These are phyloP conservation scores for Nasonia oneida DNA, from an alignment of 2,888 invertebrate species.

Conservation along the genomic window DNA sequence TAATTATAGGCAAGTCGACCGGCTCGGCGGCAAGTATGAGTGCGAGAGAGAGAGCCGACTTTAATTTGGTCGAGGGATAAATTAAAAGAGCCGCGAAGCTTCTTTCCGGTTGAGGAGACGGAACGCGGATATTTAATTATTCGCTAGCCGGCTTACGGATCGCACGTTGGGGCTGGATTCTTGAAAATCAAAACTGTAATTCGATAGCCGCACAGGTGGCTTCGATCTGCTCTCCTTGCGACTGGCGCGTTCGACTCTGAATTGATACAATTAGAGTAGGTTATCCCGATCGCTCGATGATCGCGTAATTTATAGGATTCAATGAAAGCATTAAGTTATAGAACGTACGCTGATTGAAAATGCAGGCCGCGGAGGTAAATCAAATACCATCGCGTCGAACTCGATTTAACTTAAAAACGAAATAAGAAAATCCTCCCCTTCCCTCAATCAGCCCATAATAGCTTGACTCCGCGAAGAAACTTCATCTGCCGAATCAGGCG, in stretches of 20 bases:
- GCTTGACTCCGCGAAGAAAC: constrained; percentile 8
- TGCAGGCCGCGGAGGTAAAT: neutral
- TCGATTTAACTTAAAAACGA: neutral
- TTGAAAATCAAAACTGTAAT: constrained; percentile 66
- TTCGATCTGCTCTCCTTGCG: constrained; percentile 9
- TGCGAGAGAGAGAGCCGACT: constrained; percentile 69
- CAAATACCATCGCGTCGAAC: neutral
- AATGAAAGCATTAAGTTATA: neutral
- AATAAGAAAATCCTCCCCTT: neutral
- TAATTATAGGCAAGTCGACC: constrained; percentile 46
- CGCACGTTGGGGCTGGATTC: constrained; percentile 54
- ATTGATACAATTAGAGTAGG: neutral
- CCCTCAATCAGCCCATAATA: neutral
- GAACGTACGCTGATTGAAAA: neutral
- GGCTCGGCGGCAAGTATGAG: constrained; percentile 56
- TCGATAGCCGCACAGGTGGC: constrained; percentile 61
- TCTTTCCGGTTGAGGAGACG: neutral
- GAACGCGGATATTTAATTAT: constrained; percentile 66
- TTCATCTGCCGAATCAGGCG: constrained; percentile 33
- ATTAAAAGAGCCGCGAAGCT: constrained; percentile 72
- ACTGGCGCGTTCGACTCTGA: neutral
- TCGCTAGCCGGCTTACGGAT: constrained; percentile 62
- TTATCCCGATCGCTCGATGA: neutral
- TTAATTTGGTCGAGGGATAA: constrained; percentile 73
- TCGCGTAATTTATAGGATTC: neutral